Evolutionary conservation across 2,797 vertebrate species (phyloP).

Genomic region (Xenops minutus): DNA sequence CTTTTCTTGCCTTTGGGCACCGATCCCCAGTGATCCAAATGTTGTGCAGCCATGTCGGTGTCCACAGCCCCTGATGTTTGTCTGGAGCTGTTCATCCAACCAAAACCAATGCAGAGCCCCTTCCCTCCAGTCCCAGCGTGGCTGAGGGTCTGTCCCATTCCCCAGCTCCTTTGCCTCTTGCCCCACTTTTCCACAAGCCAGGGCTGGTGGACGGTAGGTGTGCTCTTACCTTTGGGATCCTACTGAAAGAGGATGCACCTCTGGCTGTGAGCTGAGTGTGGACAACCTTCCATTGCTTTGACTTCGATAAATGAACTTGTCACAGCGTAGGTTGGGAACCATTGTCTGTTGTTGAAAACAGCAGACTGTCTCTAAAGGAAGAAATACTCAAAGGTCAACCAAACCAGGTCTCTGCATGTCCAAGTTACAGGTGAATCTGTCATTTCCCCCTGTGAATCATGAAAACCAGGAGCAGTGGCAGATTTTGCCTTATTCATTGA

Average conservation of each 20-base stretch:
- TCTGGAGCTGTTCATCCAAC: background rate
- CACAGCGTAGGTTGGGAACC: background rate
- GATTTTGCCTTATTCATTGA: background rate
- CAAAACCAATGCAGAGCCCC: fast-evolving
- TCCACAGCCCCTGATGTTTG: background rate
- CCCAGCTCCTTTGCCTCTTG: background rate
- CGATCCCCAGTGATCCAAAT: fast-evolving
- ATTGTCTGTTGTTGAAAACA: background rate
- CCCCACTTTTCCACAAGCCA: background rate
- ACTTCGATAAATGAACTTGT: background rate
- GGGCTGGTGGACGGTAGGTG: background rate
- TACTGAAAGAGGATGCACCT: background rate
- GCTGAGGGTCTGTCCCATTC: background rate
- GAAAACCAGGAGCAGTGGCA: background rate
- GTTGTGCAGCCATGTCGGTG: background rate
- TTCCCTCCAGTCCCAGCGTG: background rate
- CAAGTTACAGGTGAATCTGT: background rate
- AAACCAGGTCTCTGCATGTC: background rate
- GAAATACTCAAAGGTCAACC: background rate
- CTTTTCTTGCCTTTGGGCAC: background rate
- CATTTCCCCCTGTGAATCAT: background rate
- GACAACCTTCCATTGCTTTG: background rate
- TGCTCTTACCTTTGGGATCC: background rate
- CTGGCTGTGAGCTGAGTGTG: background rate
- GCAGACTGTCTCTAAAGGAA: background rate